phyloP scores from a whole-genome alignment of 1,140 invertebrate species.

The Uloborus diversus region DNA sequence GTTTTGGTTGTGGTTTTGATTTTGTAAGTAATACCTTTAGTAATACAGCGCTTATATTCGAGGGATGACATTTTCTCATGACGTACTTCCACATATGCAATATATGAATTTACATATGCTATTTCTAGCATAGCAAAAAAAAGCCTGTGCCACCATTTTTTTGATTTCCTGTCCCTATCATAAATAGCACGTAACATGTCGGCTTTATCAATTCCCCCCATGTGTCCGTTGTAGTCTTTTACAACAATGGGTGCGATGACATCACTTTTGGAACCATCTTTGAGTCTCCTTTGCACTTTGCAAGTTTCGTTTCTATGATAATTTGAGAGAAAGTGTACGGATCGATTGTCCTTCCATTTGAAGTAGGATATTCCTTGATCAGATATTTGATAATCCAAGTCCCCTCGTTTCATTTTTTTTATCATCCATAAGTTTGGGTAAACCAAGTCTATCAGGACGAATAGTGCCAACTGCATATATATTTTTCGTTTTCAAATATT shows the following conservation, averaged over 20 bases:
- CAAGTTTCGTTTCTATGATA: slow-evolving; percentile 28
- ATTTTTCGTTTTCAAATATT: slow-evolving; percentile 7
- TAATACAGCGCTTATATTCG: slow-evolving; percentile 27
- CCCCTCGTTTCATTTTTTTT: slow-evolving; percentile 20
- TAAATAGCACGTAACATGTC: slow-evolving; percentile 13
- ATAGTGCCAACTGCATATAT: slow-evolving; percentile 17
- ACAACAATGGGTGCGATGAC: slow-evolving; percentile 18
- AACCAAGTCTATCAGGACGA: slow-evolving; percentile 19
- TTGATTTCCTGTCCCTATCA: slow-evolving; percentile 22
- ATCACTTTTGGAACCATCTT: slow-evolving; percentile 15
- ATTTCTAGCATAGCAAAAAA: slow-evolving; percentile 33
- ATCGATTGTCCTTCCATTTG: slow-evolving; percentile 41
- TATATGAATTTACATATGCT: slow-evolving; percentile 22
- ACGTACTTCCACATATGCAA: slow-evolving; percentile 19
- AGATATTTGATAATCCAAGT: slow-evolving; percentile 31
- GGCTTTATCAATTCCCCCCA: slow-evolving; percentile 15
- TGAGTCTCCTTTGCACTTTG: slow-evolving; percentile 20
- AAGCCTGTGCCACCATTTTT: slow-evolving; percentile 35
- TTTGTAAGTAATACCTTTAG: slow-evolving; percentile 29
- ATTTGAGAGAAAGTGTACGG: slow-evolving; percentile 25
- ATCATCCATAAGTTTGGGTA: slow-evolving; percentile 32
- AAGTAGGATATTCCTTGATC: slow-evolving; percentile 38
- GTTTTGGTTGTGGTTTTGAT: slow-evolving; percentile 21
- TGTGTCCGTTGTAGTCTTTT: slow-evolving; percentile 26
- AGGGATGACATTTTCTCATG: slow-evolving; percentile 20